Evolutionary conservation across 2,113 vertebrate species (phyloP).

Genomic region (Sinocyclocheilus rhinocerous): DNA sequence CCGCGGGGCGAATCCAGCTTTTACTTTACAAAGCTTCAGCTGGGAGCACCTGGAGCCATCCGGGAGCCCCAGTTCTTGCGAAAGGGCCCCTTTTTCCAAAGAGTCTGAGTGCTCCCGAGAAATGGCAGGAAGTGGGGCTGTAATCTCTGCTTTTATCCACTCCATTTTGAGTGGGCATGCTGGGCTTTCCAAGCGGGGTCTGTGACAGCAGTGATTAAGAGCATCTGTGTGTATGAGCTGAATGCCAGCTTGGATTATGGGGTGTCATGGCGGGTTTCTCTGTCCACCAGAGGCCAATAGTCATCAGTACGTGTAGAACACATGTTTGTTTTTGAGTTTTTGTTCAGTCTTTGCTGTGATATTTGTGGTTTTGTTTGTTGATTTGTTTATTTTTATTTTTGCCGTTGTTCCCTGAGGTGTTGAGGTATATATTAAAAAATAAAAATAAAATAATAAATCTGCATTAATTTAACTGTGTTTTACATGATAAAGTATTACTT

Average conservation of each 20-base stretch:
- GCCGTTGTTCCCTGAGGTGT: not conserved
- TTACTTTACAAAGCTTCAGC: slow-evolving; percentile 19
- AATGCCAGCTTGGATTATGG: slow-evolving; percentile 28
- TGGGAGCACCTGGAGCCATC: slow-evolving; percentile 23
- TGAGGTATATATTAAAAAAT: not conserved
- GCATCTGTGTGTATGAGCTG: slow-evolving; percentile 41
- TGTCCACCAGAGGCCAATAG: not conserved
- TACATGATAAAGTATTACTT: not conserved
- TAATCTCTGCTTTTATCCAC: slow-evolving; percentile 32
- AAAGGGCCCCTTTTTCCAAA: slow-evolving; percentile 6
- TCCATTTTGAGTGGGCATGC: slow-evolving; percentile 22
- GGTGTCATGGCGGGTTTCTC: slow-evolving; percentile 16
- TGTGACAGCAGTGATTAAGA: slow-evolving; percentile 26
- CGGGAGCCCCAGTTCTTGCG: not conserved
- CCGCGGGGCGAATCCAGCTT: not conserved
- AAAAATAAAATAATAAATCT: not conserved
- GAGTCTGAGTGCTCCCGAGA: not conserved
- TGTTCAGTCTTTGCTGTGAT: not conserved
- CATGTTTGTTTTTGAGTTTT: slow-evolving; percentile 24
- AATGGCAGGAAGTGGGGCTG: slow-evolving; percentile 13
- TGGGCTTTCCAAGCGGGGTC: slow-evolving; percentile 18
- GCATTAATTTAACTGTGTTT: too few relatives aligned
- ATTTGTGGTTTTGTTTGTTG: not conserved
- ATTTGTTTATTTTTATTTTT: not conserved
- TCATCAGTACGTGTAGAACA: not conserved